phyloP scores from a whole-genome alignment of 1,140 invertebrate genomes.

The Drosophila pruinosa region DNA sequence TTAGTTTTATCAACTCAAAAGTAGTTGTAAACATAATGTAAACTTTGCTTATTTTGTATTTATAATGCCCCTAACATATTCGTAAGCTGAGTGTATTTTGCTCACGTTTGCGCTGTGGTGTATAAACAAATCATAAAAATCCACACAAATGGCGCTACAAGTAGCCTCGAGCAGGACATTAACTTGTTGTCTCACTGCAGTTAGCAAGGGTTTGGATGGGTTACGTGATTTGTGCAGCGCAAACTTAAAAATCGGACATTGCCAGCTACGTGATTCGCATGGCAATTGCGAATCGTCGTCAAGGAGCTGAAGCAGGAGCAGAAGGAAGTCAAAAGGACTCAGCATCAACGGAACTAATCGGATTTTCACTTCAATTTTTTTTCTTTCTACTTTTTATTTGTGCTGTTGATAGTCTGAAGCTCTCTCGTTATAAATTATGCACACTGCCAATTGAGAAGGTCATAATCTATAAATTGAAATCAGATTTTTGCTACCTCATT shows the following conservation, averaged over 20 bases:
- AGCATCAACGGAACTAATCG: conserved; percentile 62
- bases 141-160: conserved; percentile 75
- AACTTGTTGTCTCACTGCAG: conserved; percentile 16
- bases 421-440: conserved; percentile 64
- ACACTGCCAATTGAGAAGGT: conserved; percentile 56
- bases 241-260: conserved; percentile 79
- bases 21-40: background rate
- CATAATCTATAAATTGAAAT: conserved; percentile 74
- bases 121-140: conserved; percentile 78
- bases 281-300: conserved; percentile 10
- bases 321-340: conserved; percentile 13
- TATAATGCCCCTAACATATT: conserved; percentile 3
- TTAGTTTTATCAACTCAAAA: background rate
- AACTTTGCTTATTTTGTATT: conserved; percentile 1
- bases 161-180: conserved; percentile 72
- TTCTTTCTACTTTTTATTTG: background rate
- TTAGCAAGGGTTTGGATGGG: conserved; percentile 15
- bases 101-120: conserved; percentile 50
- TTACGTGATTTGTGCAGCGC: conserved; percentile 74
- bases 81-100: background rate
- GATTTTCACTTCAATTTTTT: conserved; percentile 30
- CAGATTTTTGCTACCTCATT: conserved; percentile 75
- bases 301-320: background rate
- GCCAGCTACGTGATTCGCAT: conserved; percentile 65
- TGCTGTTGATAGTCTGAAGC: background rate